Evolutionary conservation across 2,113 vertebrate species (phyloP), one percentile per base, ranked within the genome.

Genomic region (Bubo scandiacus): DNA sequence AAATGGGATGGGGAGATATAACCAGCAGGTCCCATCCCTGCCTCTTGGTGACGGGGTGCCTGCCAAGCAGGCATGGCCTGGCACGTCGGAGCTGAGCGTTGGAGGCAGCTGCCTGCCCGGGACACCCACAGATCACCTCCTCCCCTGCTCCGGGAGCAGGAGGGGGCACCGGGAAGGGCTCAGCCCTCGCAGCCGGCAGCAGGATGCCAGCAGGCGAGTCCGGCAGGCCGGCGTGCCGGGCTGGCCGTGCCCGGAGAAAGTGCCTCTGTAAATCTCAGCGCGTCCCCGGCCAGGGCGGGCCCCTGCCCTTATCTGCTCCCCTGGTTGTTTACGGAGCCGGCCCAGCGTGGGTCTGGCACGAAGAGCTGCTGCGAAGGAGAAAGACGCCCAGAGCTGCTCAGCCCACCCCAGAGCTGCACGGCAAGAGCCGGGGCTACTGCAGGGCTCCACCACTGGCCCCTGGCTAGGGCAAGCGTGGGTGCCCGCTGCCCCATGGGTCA

Each of bases 221-320:
- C 5, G 3, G 59, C 26, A 15, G 43, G 25, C 30, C 7, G 15
- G 36, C 3, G 10, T 32, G 52, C 68, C 8, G 4, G 45, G 65
- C 57, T 19, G 59, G 42, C 14, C 6, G 63, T 68, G 77, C 66
- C n/a, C 5, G 36, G 32, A 57, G 73, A 84, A 85, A 70, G 45
- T 2, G 21, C 57, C 57, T n/a, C 71, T 71, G 91, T 80, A 67
- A 95, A 92, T 26, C 91, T 29, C 18, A 0, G 40, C 1, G 3
- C 4, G 14, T 38, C 38, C 77, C 85, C 49, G 8, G 13, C 67
- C 16, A 3, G 71, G 75, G 49, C 0, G 40, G 36, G 86, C 42
- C 62, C 74, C 93, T 25, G 92, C 92, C 81, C 83, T 94, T 66
- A 81, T 92, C 95, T 82, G 70, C 66, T 34, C 45, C 61, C 20